phyloP scores from a whole-genome alignment of 37 sponge, comb jelly and placozoan genomes.

The Axinella damicornis region DNA sequence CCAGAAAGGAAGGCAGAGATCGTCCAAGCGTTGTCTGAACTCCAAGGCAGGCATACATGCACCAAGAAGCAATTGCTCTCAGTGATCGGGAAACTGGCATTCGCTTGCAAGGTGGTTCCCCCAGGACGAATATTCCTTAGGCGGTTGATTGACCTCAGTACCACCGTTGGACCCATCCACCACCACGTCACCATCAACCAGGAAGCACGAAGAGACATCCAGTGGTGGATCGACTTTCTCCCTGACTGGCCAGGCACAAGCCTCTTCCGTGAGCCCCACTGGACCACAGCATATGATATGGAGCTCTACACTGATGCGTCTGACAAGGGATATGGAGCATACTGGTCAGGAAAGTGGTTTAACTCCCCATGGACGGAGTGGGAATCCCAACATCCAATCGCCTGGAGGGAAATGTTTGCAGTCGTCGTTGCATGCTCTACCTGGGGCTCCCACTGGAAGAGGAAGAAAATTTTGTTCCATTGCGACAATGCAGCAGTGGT shows the following conservation, averaged over 20 bases:
- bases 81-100: constrained; percentile 32
- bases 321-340: constrained; percentile 41
- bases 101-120: constrained; percentile 29
- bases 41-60: not conserved
- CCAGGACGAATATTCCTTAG: constrained; percentile 37
- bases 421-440: constrained; percentile 14
- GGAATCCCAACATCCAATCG: not conserved
- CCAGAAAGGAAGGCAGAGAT: not conserved
- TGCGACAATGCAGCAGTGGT: constrained; percentile 46
- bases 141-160: constrained; percentile 30
- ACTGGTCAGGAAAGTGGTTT: constrained; percentile 35
- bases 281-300: not conserved
- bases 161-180: not conserved
- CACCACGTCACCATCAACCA: constrained; percentile 20
- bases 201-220: constrained; percentile 44
- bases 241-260: constrained; percentile 36
- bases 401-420: constrained; percentile 21
- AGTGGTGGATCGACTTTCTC: constrained; percentile 59
- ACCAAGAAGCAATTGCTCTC: constrained; percentile 38
- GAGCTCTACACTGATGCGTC: constrained; percentile 58
- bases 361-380: constrained; percentile 13
- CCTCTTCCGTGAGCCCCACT: not conserved
- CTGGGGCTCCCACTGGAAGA: constrained; percentile 16
- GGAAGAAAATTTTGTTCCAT: constrained; percentile 1
- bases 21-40: not conserved